Base-by-base conservation (phyloP, 1,140 invertebrate species). In the Drosophila gunungcola region DNA sequence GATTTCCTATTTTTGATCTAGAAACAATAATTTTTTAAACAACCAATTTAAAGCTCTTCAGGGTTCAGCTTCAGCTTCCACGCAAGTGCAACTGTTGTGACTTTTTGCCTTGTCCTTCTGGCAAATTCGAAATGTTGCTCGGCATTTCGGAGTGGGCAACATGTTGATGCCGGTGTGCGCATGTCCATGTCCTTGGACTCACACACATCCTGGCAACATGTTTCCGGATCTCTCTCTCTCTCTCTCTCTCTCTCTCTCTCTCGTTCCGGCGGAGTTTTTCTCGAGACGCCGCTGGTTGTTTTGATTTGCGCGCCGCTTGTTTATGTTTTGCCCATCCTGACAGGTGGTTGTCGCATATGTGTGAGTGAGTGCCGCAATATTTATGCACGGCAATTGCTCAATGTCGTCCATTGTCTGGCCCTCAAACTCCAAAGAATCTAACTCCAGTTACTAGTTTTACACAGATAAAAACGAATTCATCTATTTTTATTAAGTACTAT, bases 361-460 rank as follows among this genome's bases (percentile, higher is more conserved):
- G 46, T 55, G 46, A 41, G 75, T 52, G 51, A 57, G 36, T 73
- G 73, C 46, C 55, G 36, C 64, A 63, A 73, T 82, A 88, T 86
- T 86, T 86, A 86, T 86, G 83, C 78, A 68, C 52, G 42, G 83
- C 82, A 86, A 88, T 86, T 88, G 74, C 83, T 86, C 82, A 86
- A 76, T 82, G 82, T 86, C 82, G 70, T 46, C 64, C 67, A 21
- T 70, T 64, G 73, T 78, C 67, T 79, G 72, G 46, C 11, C 54
- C 52, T 36, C 72, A 58, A 61, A 51, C 56, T 29, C 13, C 25
- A 29, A 13, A 12, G 34, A 67, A 64, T 38, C 73, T 56, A 70
- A 51, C 63, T 67, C 12, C 13, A 46, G 27, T 45, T 29, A 11
- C 11, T 36, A 34, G 16, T 11, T 6, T 11, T 45, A 45, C 61